These are phyloP conservation scores for Melanotaenia boesemani DNA, from an alignment of 2,797 vertebrate species.

Conservation along the genomic window DNA sequence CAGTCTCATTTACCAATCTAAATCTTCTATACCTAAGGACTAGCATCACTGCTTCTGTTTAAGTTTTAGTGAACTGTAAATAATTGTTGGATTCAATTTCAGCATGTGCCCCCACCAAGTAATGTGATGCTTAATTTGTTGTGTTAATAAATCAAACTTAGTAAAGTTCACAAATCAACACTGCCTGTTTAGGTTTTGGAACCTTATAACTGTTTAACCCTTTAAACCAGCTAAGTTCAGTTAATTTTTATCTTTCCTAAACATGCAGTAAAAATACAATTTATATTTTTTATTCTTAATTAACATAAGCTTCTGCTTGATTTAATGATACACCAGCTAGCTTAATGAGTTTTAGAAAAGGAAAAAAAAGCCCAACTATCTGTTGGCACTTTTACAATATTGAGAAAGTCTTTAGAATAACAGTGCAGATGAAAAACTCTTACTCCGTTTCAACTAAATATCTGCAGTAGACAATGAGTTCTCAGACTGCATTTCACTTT, in stretches of 20 bases:
- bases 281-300: neutral
- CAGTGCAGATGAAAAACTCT: slow-evolving; percentile 47
- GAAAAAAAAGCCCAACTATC: slow-evolving; percentile 11
- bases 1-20: no score
- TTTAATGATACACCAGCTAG: neutral
- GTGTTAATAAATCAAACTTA: neutral
- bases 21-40: no score
- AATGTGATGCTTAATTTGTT: neutral
- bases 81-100: neutral
- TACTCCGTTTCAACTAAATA: slow-evolving; percentile 71
- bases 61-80: neutral
- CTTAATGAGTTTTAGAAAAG: neutral
- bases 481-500: slow-evolving; percentile 55
- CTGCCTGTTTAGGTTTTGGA: neutral
- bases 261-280: neutral
- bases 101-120: neutral
- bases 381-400: slow-evolving; percentile 52
- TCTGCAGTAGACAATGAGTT: slow-evolving; percentile 63
- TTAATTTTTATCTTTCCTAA: neutral
- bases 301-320: neutral
- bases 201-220: neutral
- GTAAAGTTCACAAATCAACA: neutral
- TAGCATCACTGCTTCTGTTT: no score
- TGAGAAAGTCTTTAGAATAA: slow-evolving; percentile 46
- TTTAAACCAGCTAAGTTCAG: neutral